A percentile compares a stretch with the other conserved stretches of the same genome.
Evolutionary conservation across 2,113 vertebrate genomes (phyloP).

Genomic region (Zosterops lateralis): DNA sequence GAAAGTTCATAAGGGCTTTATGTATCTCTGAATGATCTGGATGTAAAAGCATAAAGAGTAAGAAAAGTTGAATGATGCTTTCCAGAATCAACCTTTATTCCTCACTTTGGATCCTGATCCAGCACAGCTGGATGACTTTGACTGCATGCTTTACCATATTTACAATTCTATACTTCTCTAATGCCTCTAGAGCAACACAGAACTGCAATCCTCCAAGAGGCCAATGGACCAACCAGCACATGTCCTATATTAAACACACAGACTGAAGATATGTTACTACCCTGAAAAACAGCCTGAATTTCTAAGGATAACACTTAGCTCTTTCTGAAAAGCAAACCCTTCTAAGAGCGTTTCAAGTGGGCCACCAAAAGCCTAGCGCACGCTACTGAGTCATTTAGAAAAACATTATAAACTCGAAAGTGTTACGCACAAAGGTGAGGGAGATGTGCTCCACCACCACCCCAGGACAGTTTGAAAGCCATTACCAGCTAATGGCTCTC

Average conservation of each 20-base stretch:
- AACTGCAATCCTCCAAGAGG: not conserved
- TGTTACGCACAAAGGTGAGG: constrained; percentile 35
- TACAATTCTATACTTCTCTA: not conserved
- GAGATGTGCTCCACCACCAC: not conserved
- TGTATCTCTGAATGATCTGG: accelerated
- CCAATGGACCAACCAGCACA: accelerated
- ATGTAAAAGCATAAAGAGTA: not conserved
- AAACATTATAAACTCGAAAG: constrained; percentile 47
- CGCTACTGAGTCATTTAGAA: constrained; percentile 51
- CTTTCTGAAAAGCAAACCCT: constrained; percentile 57
- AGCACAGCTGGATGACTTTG: not conserved
- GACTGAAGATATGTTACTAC: not conserved
- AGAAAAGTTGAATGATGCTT: not conserved
- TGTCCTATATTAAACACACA: not conserved
- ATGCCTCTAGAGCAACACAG: not conserved
- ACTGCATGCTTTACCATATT: accelerated
- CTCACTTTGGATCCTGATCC: not conserved
- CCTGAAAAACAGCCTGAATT: constrained; percentile 5
- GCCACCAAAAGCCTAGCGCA: constrained; percentile 50
- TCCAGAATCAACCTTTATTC: not conserved
- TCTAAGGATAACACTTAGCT: constrained; percentile 34
- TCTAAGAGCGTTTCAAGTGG: constrained; percentile 35
- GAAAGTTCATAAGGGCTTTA: not conserved
- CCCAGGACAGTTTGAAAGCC: constrained; percentile 35
- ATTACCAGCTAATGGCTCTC: constrained; percentile 29